A percentile compares a stretch with the other conserved stretches of the same genome.
phyloP scores from a whole-genome alignment of 2,888 invertebrate species.

The Harpagoxenus sublaevis region DNA sequence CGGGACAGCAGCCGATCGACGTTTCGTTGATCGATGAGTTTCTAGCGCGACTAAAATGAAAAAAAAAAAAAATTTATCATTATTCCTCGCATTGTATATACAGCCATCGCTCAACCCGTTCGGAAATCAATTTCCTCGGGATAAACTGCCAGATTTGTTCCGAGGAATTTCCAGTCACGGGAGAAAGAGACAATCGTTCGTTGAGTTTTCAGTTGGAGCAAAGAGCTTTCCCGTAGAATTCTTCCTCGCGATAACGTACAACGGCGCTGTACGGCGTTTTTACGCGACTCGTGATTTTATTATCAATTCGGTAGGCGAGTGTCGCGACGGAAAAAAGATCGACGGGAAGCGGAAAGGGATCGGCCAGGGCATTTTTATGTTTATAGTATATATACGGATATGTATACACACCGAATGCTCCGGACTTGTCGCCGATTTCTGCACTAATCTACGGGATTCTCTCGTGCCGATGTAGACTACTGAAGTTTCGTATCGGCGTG shows the following conservation, averaged over 20 bases:
- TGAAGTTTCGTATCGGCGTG: neutral
- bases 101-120: neutral
- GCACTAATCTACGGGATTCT: neutral
- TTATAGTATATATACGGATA: constrained; percentile 59
- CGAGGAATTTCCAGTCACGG: neutral
- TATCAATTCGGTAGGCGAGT: neutral
- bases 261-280: no score
- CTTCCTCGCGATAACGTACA: neutral
- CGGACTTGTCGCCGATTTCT: neutral
- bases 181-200: neutral
- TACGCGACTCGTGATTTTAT: neutral
- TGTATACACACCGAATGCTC: constrained; percentile 19
- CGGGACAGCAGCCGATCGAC: neutral
- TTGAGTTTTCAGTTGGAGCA: neutral
- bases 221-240: neutral
- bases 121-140: neutral
- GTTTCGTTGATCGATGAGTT: neutral
- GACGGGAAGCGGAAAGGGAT: constrained; percentile 37
- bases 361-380: constrained; percentile 70
- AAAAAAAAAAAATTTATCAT: neutral
- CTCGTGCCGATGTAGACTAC: neutral
- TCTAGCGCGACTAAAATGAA: neutral
- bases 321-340: neutral
- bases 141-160: constrained; percentile 14
- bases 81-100: constrained; percentile 19